Conservation (phyloP, 2,797 vertebrate genomes). For the Hemitrygon akajei region DNA sequence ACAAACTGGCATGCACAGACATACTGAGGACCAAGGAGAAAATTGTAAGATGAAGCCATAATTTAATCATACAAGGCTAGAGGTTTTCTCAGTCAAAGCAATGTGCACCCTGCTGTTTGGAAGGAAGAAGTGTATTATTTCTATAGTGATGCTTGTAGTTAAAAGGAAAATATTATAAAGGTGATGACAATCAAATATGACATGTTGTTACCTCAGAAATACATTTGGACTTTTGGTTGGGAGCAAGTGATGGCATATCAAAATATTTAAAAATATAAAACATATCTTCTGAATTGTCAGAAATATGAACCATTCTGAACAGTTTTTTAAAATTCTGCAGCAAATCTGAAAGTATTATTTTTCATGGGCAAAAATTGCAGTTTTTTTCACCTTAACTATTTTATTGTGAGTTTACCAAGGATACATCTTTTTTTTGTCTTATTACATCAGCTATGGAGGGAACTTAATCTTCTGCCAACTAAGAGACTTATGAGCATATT, state of each 20-base stretch:
- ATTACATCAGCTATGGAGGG: slow-evolving; percentile 52
- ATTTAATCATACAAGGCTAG: background rate
- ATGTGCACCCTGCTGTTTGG: background rate
- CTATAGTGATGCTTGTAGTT: background rate
- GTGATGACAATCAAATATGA: slow-evolving; percentile 81
- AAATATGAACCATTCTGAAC: slow-evolving; percentile 27
- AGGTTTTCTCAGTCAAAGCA: background rate
- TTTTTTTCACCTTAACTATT: slow-evolving; percentile 10
- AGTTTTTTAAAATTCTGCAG: background rate
- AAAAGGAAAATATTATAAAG: slow-evolving; percentile 49
- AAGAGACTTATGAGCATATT: slow-evolving; percentile 59
- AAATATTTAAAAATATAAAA: slow-evolving; percentile 55
- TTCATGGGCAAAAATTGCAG: background rate
- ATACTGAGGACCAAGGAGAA: background rate
- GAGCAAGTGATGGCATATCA: slow-evolving; percentile 78
- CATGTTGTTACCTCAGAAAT: slow-evolving; percentile 77
- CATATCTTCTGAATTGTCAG: slow-evolving; percentile 42
- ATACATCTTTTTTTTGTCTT: slow-evolving; percentile 63
- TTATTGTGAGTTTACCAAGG: slow-evolving; percentile 71
- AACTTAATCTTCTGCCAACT: slow-evolving; percentile 61
- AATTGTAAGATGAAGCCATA: slow-evolving; percentile 11
- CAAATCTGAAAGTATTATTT: background rate
- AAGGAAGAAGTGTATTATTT: slow-evolving; percentile 23
- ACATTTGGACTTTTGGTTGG: background rate
- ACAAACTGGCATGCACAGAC: background rate